Evolutionary conservation across 2,888 invertebrate species (phyloP).

Genomic region (Pyrgus malvae): DNA sequence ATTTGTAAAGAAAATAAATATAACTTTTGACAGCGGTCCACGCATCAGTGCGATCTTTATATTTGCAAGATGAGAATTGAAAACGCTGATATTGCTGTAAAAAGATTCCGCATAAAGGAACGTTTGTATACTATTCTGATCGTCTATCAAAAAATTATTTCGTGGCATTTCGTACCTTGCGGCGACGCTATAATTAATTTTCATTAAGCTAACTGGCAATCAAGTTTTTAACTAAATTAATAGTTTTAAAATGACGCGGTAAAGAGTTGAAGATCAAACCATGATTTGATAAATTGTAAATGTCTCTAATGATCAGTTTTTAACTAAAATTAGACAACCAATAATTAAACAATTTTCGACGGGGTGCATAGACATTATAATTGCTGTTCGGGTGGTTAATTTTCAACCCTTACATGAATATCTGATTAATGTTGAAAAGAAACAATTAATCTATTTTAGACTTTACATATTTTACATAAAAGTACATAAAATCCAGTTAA

Average conservation of each 20-base stretch:
- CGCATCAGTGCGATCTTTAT: slow-evolving; percentile 72
- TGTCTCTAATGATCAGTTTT: slow-evolving; percentile 74
- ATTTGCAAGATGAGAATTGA: slow-evolving; percentile 68
- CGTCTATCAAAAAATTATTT: background rate
- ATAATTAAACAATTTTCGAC: slow-evolving; percentile 64
- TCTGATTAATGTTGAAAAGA: background rate
- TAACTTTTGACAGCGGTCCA: slow-evolving; percentile 78
- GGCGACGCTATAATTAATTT: slow-evolving; percentile 19
- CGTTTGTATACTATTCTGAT: slow-evolving; percentile 13
- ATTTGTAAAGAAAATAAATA: slow-evolving; percentile 81
- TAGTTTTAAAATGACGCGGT: slow-evolving; percentile 53
- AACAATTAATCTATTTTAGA: background rate
- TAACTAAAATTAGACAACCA: slow-evolving; percentile 68
- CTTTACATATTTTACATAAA: no score
- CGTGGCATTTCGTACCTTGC: slow-evolving; percentile 2
- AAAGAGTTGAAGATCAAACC: slow-evolving; percentile 52
- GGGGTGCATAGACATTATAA: slow-evolving; percentile 49
- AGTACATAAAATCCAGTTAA: no score
- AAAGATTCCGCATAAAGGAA: slow-evolving; percentile 12
- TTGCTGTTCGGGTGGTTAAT: slow-evolving; percentile 36
- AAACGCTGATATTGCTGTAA: slow-evolving; percentile 50
- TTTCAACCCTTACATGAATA: slow-evolving; percentile 24
- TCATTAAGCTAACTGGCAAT: slow-evolving; percentile 52
- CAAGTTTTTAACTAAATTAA: slow-evolving; percentile 72
- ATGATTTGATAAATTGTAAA: slow-evolving; percentile 69